Evolutionary conservation across 2,797 vertebrate genomes (phyloP), one percentile per base, ranked within the genome.

Genomic region (Chaenodraco wilsoni): DNA sequence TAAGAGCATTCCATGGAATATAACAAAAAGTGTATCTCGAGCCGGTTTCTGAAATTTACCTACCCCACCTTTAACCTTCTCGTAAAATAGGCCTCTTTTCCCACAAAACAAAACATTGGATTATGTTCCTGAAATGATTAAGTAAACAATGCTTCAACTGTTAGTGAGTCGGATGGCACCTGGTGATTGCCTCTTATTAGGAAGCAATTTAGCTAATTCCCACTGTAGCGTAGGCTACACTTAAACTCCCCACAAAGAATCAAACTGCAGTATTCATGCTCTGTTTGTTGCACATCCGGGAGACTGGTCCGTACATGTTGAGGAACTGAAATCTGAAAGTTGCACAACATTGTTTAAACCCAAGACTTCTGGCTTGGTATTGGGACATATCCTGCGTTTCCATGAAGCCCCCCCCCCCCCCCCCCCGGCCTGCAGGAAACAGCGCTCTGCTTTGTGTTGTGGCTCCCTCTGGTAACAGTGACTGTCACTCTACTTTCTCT

Each of bases 401-500:
- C 81, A 88, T 87, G 79, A 74, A 87, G 81, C 63, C 72, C 78
- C 79, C 65, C 62, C 62, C 27, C n/a, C n/a, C n/a, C n/a, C 4
- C 27, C 27, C 27, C 27, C 27, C 27, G 65, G 65, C 74, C 72
- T 69, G 64, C 65, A 79, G 74, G 65, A 88, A 79, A 68, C 67
- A 69, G 59, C 12, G 68, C 75, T 83, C 92, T 94, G 92, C 85
- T 88, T 86, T 89, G 79, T 90, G 88, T 94, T 91, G 71, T 65
- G 70, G 85, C 78, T 75, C 65, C 73, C 80, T 59, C 77, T 84
- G 76, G 78, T 92, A 91, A 93, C 91, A 60, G 76, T 66, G 85
- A 78, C 82, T 92, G 93, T 94, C 92, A 93, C 83, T 65, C 76
- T 84, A 64, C 87, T 93, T 90, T 92, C 46, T 80, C 77, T 56